Base-by-base conservation (phyloP, 2,888 invertebrate species). In the Agonopterix subpropinquella region DNA sequence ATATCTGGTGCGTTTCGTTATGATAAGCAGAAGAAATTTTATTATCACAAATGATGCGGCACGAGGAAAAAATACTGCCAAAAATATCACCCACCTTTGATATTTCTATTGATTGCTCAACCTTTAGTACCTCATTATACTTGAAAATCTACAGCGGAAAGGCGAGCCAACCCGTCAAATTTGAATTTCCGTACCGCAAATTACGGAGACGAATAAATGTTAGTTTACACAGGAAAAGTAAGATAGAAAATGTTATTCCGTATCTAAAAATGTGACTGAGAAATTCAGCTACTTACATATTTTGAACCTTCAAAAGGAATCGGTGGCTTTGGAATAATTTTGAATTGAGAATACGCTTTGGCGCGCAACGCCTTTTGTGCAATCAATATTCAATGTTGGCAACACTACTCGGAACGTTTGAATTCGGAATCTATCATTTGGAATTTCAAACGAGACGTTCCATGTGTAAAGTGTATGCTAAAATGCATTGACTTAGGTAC, bases 361-460 rank as follows among this genome's bases (percentile, higher is more conserved):
- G 75, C 79, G 68, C 73, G 69, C 70, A 80, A 76, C 81, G 80
- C 85, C 88, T 89, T 89, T 89, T 89, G 89, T 84, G 76, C 88
- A 89, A 89, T 89, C 89, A 89, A 89, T 89, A 89, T 85, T 87
- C 87, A 80, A 84, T 84, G 86, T 82, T 83, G 82, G 74, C 78
- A 73, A 67, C 72, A 73, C 77, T 73, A 72, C 66, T 71, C 64
- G 70, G 62, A 62, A 69, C 70, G 67, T 75, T 78, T 73, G 78
- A 80, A 76, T 80, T 82, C 71, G 70, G 73, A 80, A 80, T 84
- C 77, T 73, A 80, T 76, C 72, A 73, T 72, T 80, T 62, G 57
- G 70, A 77, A 80, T 78, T 78, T 73, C 67, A 77, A 79, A 73
- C 59, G 64, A 69, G 69, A 70, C 65, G 67, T 65, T 73, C 60